Evolutionary conservation across 2,113 vertebrate genomes (phyloP).

Genomic region (Gymnarchus niloticus): DNA sequence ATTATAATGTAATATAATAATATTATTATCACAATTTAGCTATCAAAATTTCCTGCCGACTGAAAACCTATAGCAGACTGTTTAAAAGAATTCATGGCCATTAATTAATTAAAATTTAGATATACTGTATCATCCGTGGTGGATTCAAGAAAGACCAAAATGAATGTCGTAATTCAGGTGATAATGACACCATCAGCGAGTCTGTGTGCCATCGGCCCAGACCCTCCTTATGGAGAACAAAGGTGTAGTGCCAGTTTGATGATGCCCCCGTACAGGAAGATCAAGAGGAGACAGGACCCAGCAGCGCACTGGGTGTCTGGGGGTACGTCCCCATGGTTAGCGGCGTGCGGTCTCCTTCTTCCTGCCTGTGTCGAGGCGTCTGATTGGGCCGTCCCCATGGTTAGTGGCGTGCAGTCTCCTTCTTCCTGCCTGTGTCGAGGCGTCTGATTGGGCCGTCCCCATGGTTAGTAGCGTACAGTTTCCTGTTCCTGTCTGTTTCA

Average conservation of each 20-base stretch:
- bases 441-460: slow-evolving; percentile 61
- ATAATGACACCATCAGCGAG: slow-evolving; percentile 65
- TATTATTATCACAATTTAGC: not conserved
- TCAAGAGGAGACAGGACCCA: not conserved
- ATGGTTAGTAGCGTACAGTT: too few relatives aligned
- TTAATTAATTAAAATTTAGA: not conserved
- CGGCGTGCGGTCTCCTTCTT: too few relatives aligned
- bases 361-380: not conserved
- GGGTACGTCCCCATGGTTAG: not conserved
- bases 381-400: too few relatives aligned
- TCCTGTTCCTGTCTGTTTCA: too few relatives aligned
- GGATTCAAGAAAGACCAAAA: not conserved
- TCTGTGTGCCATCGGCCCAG: too few relatives aligned
- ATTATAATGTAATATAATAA: not conserved
- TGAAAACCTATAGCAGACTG: too few relatives aligned
- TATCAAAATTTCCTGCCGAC: too few relatives aligned
- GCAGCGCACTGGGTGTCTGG: too few relatives aligned
- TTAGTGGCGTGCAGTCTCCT: slow-evolving; percentile 41
- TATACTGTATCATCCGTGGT: not conserved
- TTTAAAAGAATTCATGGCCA: not conserved
- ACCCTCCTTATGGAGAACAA: too few relatives aligned
- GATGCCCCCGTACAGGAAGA: not conserved
- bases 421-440: slow-evolving; percentile 55
- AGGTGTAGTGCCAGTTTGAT: not conserved
- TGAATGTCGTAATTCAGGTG: not conserved